Conservation (phyloP, 2,797 vertebrate genomes). For the Pseudochromis fuscus region DNA sequence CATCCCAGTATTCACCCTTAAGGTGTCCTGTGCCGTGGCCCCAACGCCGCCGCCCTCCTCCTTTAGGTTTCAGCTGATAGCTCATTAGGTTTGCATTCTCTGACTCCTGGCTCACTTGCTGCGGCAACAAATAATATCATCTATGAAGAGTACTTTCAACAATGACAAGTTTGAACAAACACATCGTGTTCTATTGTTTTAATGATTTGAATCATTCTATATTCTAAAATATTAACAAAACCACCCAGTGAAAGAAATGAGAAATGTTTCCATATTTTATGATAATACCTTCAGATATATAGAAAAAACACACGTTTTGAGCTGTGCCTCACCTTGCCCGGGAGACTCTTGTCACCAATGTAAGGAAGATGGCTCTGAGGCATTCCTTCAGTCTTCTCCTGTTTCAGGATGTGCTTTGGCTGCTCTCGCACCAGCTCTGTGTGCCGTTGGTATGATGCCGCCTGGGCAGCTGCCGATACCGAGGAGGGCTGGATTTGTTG, state of each 20-base stretch:
- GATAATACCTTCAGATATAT: too few species aligned
- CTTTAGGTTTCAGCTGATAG: slow-evolving; percentile 86
- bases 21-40: slow-evolving; percentile 85
- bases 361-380: slow-evolving; percentile 82
- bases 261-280: too few species aligned
- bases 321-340: slow-evolving; percentile 84
- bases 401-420: slow-evolving; percentile 73
- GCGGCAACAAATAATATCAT: slow-evolving; percentile 17
- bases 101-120: slow-evolving; percentile 74
- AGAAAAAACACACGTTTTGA: too few species aligned
- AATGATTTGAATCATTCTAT: too few species aligned
- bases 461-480: slow-evolving; percentile 64
- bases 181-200: too few species aligned
- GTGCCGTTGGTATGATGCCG: slow-evolving; percentile 81
- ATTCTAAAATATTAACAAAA: too few species aligned
- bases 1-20: slow-evolving; percentile 91
- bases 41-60: slow-evolving; percentile 89
- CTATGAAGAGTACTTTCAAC: not conserved
- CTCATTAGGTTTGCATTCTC: slow-evolving; percentile 86
- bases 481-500: slow-evolving; percentile 86
- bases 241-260: not conserved
- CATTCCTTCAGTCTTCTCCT: slow-evolving; percentile 77
- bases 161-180: not conserved
- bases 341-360: slow-evolving; percentile 83
- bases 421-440: slow-evolving; percentile 74